phyloP scores from a whole-genome alignment of 1,140 invertebrate genomes.

The Atta cephalotes region DNA sequence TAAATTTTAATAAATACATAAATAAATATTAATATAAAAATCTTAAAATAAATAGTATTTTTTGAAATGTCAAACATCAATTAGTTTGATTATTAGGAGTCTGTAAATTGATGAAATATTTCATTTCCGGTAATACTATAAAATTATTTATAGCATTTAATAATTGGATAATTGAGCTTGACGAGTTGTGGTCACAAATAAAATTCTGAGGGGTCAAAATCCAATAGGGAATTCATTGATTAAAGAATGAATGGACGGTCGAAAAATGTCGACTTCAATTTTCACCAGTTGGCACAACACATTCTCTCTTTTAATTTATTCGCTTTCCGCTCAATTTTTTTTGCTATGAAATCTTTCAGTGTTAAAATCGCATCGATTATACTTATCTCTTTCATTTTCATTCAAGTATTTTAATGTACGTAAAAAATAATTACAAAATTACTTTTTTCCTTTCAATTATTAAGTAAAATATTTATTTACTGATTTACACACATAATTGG shows the following conservation, averaged over 20 bases:
- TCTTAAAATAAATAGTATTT: background rate
- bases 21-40: background rate
- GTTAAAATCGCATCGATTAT: conserved; percentile 45
- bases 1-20: background rate
- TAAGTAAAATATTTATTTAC: background rate
- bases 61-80: background rate
- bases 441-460: background rate
- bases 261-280: conserved; percentile 54
- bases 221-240: conserved; percentile 55
- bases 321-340: conserved; percentile 47
- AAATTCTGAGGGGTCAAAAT: conserved; percentile 46
- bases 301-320: conserved; percentile 53
- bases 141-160: conserved; percentile 19
- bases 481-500: background rate
- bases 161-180: conserved; percentile 39
- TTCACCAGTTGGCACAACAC: conserved; percentile 59
- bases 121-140: background rate
- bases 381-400: conserved; percentile 3
- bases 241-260: conserved; percentile 48
- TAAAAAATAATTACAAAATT: conserved; percentile 17
- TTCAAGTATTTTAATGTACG: background rate
- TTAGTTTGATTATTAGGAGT: background rate
- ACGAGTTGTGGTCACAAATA: conserved; percentile 25
- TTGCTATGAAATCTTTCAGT: conserved; percentile 9
- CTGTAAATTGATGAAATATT: background rate